These are phyloP conservation scores for Calliphora vomitoria DNA, from an alignment of 2,888 invertebrate species.

Conservation along the genomic window DNA sequence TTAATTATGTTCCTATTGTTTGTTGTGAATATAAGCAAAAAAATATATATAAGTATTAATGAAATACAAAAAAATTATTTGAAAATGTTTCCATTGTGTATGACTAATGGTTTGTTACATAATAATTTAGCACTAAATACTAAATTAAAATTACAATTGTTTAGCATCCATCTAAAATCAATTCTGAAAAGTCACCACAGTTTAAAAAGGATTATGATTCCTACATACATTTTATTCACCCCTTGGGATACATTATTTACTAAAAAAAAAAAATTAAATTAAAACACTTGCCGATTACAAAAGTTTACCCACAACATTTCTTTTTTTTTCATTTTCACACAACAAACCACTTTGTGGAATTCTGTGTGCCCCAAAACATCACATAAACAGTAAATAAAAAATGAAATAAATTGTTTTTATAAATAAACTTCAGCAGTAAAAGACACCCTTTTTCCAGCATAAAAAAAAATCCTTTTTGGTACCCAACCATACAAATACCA, in stretches of 20 bases:
- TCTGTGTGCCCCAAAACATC: slow-evolving; percentile 43
- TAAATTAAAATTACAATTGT: too few species aligned
- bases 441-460: slow-evolving; percentile 46
- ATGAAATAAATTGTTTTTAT: background rate
- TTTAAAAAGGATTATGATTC: background rate
- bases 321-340: slow-evolving; percentile 4
- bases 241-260: slow-evolving; percentile 29
- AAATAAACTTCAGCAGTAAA: slow-evolving; percentile 36
- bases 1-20: too few species aligned
- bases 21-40: too few species aligned
- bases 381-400: background rate
- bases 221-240: background rate
- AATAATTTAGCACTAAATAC: too few species aligned
- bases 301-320: slow-evolving; percentile 39
- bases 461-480: slow-evolving; percentile 10
- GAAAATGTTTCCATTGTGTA: too few species aligned
- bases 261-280: slow-evolving; percentile 41
- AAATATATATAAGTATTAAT: too few species aligned
- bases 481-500: background rate
- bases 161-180: too few species aligned
- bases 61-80: too few species aligned
- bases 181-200: too few species aligned
- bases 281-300: slow-evolving; percentile 64
- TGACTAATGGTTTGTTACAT: too few species aligned
- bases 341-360: slow-evolving; percentile 61